phyloP scores from a whole-genome alignment of 2,113 vertebrate species.

The Colossoma macropomum region DNA sequence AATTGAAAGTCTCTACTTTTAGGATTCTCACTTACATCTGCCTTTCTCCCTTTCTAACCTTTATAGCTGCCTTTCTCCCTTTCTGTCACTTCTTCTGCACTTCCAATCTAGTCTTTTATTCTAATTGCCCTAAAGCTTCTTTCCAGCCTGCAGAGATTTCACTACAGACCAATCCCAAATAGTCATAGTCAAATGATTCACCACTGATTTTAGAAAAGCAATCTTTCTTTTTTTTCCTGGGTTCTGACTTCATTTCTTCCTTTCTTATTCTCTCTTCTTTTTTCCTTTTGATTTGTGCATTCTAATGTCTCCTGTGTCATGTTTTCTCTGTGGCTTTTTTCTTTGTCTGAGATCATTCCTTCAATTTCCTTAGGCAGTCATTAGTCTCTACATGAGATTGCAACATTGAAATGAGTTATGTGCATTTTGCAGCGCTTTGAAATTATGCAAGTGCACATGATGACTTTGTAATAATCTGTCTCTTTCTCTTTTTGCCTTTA shows the following conservation, averaged over 20 bases:
- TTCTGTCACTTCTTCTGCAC: neutral
- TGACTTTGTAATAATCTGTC: neutral
- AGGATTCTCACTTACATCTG: no score
- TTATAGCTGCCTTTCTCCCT: neutral
- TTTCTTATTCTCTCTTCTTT: neutral
- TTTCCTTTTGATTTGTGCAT: neutral
- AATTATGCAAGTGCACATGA: neutral
- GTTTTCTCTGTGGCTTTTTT: neutral
- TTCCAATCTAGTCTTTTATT: neutral
- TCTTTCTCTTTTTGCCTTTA: neutral
- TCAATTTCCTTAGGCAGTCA: neutral
- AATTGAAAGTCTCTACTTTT: neutral
- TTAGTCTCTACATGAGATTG: neutral
- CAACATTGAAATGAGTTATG: neutral
- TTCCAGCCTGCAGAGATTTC: neutral
- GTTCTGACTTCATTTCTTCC: neutral
- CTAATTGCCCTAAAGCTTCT: slow-evolving; percentile 1
- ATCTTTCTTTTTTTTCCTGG: neutral
- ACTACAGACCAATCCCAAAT: neutral
- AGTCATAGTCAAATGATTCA: slow-evolving; percentile 21
- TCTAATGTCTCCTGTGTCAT: neutral
- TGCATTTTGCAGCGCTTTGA: neutral
- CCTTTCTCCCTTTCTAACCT: neutral
- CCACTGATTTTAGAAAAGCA: slow-evolving; percentile 14
- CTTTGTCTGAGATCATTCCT: neutral